phyloP scores from a whole-genome alignment of 2,888 invertebrate genomes.

The Brachypalpus laphriformis region DNA sequence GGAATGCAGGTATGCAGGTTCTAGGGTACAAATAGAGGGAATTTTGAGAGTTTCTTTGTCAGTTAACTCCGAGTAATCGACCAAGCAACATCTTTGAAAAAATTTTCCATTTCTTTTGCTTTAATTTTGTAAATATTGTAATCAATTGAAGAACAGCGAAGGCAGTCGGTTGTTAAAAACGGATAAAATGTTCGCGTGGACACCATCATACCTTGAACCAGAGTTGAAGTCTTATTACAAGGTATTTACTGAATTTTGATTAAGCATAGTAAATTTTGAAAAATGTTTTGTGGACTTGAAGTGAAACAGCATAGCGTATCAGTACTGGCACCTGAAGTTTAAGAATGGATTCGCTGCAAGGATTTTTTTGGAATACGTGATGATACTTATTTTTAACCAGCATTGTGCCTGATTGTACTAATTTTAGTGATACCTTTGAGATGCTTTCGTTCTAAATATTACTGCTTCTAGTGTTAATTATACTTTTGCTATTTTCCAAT shows the following conservation, averaged over 20 bases:
- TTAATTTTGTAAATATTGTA: neutral
- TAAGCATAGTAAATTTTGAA: neutral
- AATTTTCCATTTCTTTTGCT: neutral
- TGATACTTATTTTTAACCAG: too few species aligned
- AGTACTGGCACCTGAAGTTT: too few species aligned
- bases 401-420: too few species aligned
- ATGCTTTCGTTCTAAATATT: too few species aligned
- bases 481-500: too few species aligned
- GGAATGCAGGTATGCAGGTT: neutral
- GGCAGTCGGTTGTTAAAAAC: neutral
- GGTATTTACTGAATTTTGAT: slow-evolving; percentile 22
- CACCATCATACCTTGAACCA: slow-evolving; percentile 10
- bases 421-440: too few species aligned
- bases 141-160: neutral
- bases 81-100: slow-evolving; percentile 10
- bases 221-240: slow-evolving; percentile 44
- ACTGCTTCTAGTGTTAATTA: too few species aligned
- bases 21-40: slow-evolving; percentile 44
- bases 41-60: neutral
- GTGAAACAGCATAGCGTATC: neutral
- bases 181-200: slow-evolving; percentile 49
- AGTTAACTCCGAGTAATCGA: slow-evolving; percentile 49
- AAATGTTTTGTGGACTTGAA: too few species aligned
- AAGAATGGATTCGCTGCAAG: too few species aligned
- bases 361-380: too few species aligned